A percentile compares a stretch with the other conserved stretches of the same genome.
These are phyloP conservation scores for Napeogenes inachia DNA, from an alignment of 2,888 invertebrate species.

Conservation along the genomic window DNA sequence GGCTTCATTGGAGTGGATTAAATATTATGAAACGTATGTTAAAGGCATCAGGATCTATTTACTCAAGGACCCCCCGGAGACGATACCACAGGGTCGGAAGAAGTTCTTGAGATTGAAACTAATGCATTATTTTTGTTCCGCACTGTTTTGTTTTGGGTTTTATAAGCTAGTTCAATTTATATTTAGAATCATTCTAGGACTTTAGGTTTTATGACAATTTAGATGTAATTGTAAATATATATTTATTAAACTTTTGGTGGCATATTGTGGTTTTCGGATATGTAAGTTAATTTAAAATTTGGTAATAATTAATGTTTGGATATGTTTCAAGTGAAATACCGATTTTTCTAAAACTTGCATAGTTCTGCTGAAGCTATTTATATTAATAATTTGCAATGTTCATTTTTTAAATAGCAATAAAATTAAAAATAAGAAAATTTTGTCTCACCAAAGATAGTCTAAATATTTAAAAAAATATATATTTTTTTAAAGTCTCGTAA, in stretches of 20 bases:
- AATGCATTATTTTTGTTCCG: conserved; percentile 41
- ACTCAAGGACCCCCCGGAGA: conserved; percentile 84
- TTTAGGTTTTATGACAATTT: neutral
- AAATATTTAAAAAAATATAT: too few species aligned
- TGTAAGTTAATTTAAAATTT: too few species aligned
- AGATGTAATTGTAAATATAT: neutral
- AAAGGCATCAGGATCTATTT: conserved; percentile 84
- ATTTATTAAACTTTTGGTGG: neutral
- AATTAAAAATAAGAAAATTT: too few species aligned
- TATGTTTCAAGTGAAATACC: too few species aligned
- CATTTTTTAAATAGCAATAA: too few species aligned
- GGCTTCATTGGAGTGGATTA: conserved; percentile 80
- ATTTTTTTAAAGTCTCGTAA: too few species aligned
- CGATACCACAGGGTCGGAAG: conserved; percentile 77
- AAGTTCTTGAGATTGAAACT: conserved; percentile 48
- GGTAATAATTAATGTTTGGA: too few species aligned
- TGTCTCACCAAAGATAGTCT: too few species aligned
- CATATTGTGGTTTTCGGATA: neutral
- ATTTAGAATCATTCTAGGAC: conserved; percentile 12
- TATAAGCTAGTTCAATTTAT: conserved; percentile 42
- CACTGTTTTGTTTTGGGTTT: conserved; percentile 31
- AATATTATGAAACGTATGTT: conserved; percentile 82
- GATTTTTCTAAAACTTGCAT: too few species aligned
- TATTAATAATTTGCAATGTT: too few species aligned
- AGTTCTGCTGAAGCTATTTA: too few species aligned